Evolutionary conservation across 2,113 vertebrate genomes (phyloP).

Genomic region (Gallinago media): DNA sequence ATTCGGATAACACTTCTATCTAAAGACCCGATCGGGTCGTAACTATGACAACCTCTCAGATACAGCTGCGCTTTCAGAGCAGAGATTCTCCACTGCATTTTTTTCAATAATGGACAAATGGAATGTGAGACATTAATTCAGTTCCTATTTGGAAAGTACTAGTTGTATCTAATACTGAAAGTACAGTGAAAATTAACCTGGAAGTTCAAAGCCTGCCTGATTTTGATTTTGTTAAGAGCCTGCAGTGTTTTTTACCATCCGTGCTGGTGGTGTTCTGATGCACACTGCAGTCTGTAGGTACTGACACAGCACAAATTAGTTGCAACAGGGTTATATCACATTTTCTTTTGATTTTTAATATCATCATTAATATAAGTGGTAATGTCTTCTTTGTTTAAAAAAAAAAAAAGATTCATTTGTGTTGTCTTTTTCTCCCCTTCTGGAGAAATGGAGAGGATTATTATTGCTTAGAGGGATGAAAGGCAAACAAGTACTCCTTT

Average conservation of each 20-base stretch:
- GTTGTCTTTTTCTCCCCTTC: not conserved
- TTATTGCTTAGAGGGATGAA: too few relatives aligned
- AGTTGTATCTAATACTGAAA: not conserved
- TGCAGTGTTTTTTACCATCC: not conserved
- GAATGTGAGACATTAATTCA: not conserved
- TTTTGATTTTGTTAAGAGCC: not conserved
- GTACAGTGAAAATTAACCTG: not conserved
- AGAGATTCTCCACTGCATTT: not conserved
- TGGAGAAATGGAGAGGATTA: too few relatives aligned
- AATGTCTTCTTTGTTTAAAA: not conserved
- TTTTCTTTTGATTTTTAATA: not conserved
- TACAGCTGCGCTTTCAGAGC: not conserved
- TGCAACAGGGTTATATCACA: not conserved
- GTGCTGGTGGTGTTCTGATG: not conserved
- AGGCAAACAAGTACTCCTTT: too few relatives aligned
- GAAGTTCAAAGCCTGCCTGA: not conserved
- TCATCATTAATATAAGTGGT: not conserved
- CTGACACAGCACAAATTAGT: not conserved
- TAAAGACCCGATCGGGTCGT: not conserved
- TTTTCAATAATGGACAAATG: not conserved
- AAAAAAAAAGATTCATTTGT: not conserved
- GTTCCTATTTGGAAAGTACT: not conserved
- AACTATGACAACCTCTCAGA: constrained; percentile 11
- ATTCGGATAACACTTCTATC: not conserved
- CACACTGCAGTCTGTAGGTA: not conserved